Percentiles rank a stretch among this genome's conserved stretches.
Conservation (phyloP, 2,113 vertebrate species). For the Myotis yumanensis region DNA sequence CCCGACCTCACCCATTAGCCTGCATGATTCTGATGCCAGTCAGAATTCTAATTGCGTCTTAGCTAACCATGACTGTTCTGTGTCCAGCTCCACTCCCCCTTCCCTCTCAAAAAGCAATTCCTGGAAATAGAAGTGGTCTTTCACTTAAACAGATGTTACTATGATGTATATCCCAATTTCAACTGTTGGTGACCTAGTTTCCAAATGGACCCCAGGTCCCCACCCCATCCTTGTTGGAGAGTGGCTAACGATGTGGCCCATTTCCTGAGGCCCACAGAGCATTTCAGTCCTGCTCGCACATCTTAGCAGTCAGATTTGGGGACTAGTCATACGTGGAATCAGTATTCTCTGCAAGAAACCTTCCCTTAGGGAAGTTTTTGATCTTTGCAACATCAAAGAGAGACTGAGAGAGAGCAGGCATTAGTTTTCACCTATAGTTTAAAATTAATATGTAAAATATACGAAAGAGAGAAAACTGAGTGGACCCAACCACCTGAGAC, state of each 20-base stretch:
- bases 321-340: background rate
- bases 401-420: background rate
- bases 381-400: constrained; percentile 43
- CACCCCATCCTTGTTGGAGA: background rate
- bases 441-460: constrained; percentile 29
- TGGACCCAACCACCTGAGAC: background rate
- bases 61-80: background rate
- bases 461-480: background rate
- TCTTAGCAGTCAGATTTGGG: background rate
- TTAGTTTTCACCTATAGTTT: constrained; percentile 27
- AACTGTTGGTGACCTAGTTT: background rate
- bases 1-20: background rate
- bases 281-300: background rate
- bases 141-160: constrained; percentile 7
- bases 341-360: background rate
- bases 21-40: background rate
- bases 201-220: background rate
- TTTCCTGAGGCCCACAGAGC: background rate
- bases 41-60: background rate
- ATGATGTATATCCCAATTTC: background rate
- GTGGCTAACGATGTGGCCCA: too few species aligned
- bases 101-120: background rate
- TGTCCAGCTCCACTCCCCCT: background rate
- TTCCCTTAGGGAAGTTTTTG: constrained; percentile 9
- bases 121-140: constrained; percentile 23